Conservation (phyloP, 2,113 vertebrate species). For the Sylvia atricapilla region DNA sequence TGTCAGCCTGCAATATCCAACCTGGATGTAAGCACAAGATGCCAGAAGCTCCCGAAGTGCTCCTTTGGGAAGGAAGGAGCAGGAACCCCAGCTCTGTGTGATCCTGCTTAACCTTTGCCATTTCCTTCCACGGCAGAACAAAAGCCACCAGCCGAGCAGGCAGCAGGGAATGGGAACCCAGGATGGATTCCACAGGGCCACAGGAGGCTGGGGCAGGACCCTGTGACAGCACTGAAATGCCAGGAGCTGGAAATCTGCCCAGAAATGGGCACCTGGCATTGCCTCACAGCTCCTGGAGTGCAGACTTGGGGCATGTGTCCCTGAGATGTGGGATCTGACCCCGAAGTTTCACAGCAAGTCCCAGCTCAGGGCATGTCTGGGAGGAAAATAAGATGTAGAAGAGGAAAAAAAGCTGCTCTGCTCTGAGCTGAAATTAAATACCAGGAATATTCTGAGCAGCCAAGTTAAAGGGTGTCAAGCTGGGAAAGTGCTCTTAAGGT, state of each 20-base stretch:
- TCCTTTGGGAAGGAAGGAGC: neutral
- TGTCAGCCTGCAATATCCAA: neutral
- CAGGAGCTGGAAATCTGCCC: neutral
- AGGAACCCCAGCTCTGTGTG: neutral
- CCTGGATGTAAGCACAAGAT: neutral
- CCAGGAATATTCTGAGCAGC: neutral
- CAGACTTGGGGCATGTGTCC: accelerated
- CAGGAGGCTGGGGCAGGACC: neutral
- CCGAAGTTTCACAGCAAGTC: neutral
- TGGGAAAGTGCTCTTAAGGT: conserved; percentile 1
- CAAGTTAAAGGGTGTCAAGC: neutral
- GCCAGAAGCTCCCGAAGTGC: neutral
- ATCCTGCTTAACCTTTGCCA: neutral
- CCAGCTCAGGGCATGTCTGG: neutral
- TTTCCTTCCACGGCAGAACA: accelerated
- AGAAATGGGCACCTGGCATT: neutral
- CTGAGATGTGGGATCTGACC: accelerated
- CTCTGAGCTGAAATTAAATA: neutral
- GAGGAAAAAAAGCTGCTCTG: neutral
- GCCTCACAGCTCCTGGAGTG: accelerated
- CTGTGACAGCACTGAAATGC: neutral
- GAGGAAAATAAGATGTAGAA: neutral
- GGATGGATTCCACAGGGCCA: neutral
- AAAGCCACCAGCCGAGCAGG: neutral
- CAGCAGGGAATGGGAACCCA: neutral